Evolutionary conservation across 2,888 invertebrate species (phyloP).

Genomic region (Thymelicus lineola): DNA sequence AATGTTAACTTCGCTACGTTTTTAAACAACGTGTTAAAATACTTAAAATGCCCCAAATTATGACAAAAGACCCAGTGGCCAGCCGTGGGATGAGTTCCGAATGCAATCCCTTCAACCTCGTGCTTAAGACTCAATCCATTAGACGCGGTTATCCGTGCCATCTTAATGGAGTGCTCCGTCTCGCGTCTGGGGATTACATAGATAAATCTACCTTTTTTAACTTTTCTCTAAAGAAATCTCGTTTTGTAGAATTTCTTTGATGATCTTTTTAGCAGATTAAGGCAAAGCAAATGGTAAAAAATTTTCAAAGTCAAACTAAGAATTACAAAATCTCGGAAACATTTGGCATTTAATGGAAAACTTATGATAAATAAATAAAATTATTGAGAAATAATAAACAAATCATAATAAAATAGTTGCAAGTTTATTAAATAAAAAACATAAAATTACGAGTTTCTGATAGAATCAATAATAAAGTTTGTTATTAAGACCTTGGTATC

Average conservation of each 20-base stretch:
- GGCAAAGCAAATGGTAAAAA: neutral
- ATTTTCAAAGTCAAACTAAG: too few species aligned
- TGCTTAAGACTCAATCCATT: constrained; percentile 38
- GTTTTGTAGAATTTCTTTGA: constrained; percentile 14
- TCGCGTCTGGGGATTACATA: constrained; percentile 20
- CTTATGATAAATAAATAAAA: too few species aligned
- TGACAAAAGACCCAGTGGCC: neutral
- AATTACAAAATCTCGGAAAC: too few species aligned
- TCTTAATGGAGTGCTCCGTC: constrained; percentile 25
- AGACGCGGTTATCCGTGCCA: constrained; percentile 30
- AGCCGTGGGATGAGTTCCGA: neutral
- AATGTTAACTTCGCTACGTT: too few species aligned
- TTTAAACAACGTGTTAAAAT: neutral
- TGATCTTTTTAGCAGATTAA: constrained; percentile 22
- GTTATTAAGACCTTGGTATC: constrained; percentile 44
- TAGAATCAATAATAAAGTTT: constrained; percentile 38
- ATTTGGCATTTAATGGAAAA: too few species aligned
- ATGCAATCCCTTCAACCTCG: neutral
- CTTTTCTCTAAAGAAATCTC: constrained; percentile 17
- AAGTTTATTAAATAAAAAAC: too few species aligned
- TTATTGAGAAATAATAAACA: too few species aligned
- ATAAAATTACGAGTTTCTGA: too few species aligned
- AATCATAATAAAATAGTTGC: too few species aligned
- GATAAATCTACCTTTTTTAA: constrained; percentile 26
- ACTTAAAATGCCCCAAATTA: neutral